Evolutionary conservation across 2,797 vertebrate genomes (phyloP).

Genomic region (Alcedo atthis): DNA sequence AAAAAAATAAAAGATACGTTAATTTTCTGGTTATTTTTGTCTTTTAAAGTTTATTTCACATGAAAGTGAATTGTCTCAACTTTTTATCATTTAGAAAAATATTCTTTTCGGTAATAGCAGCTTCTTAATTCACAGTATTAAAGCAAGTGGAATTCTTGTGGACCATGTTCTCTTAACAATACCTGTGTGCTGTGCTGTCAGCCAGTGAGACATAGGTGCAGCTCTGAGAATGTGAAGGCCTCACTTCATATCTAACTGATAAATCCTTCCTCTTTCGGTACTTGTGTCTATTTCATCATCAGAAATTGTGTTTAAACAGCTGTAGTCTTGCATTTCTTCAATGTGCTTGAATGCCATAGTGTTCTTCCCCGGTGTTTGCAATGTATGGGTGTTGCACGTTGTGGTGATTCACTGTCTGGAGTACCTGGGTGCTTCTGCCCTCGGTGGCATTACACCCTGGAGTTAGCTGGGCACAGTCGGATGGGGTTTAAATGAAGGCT

Average conservation of each 20-base stretch:
- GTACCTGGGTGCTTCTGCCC: constrained; percentile 2
- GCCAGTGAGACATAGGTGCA: neutral
- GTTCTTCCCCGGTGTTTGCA: constrained; percentile 27
- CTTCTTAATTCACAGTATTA: neutral
- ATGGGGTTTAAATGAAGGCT: neutral
- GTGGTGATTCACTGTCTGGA: constrained; percentile 21
- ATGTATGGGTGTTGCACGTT: constrained; percentile 7
- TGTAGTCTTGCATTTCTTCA: constrained; percentile 55
- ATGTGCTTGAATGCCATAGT: neutral
- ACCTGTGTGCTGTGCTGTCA: neutral
- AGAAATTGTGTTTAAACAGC: constrained; percentile 41
- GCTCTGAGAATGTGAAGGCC: neutral
- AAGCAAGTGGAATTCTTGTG: neutral
- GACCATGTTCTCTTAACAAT: neutral
- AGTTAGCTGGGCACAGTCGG: neutral
- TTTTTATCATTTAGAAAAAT: neutral
- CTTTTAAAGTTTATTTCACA: neutral
- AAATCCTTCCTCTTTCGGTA: neutral
- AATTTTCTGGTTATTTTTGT: neutral
- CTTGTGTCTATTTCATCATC: neutral
- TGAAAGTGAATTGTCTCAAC: neutral
- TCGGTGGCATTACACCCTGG: neutral
- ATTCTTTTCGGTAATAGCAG: neutral
- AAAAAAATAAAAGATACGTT: neutral
- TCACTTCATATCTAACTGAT: neutral